Evolutionary conservation across 2,113 vertebrate species (phyloP).

Genomic region (Pelodiscus sinensis): DNA sequence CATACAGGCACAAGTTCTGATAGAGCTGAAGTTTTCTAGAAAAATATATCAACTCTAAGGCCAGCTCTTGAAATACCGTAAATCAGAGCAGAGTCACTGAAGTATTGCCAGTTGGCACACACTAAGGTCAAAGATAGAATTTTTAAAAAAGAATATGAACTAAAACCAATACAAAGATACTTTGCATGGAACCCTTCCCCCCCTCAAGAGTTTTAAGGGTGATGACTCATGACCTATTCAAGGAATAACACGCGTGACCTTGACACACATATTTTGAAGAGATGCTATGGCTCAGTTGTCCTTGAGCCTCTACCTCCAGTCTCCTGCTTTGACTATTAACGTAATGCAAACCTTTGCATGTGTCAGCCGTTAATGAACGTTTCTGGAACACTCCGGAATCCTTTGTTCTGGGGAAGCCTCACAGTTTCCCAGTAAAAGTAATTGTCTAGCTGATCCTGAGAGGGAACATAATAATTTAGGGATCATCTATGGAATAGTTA

Average conservation of each 20-base stretch:
- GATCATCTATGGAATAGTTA: background rate
- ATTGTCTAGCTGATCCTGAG: background rate
- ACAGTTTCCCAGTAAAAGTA: background rate
- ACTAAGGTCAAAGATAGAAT: background rate
- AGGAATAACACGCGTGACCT: background rate
- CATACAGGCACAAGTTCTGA: background rate
- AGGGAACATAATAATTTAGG: background rate
- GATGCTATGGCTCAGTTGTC: background rate
- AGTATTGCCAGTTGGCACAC: background rate
- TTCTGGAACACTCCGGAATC: background rate
- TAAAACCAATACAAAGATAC: background rate
- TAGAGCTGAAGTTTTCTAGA: background rate
- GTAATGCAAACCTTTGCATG: background rate
- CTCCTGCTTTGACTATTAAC: background rate
- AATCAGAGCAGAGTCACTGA: background rate
- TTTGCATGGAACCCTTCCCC: background rate
- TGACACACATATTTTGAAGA: background rate
- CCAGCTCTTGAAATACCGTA: background rate
- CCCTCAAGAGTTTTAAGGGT: background rate
- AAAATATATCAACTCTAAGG: background rate
- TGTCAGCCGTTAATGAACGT: background rate
- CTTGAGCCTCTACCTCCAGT: background rate
- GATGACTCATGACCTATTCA: background rate
- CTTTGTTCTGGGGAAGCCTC: background rate
- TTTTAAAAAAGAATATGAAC: background rate